Percentiles rank a stretch among this genome's conserved stretches.
Conservation (phyloP, 2,113 vertebrate genomes). For the Stigmatopora argus region DNA sequence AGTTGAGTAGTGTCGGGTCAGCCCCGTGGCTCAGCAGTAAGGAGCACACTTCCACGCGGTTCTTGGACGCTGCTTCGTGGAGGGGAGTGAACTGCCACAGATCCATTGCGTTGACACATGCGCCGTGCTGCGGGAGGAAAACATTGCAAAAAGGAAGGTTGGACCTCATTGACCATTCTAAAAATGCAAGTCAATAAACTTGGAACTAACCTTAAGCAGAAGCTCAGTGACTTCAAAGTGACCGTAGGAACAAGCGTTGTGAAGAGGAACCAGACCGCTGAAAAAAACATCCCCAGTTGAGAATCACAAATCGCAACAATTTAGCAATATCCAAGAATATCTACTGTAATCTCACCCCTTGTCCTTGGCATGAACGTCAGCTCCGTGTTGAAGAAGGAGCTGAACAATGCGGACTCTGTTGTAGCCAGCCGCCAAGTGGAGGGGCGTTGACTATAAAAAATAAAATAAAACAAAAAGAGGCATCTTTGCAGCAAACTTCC, state of each 20-base stretch:
- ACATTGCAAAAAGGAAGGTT: neutral
- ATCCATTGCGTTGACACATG: constrained; percentile 98
- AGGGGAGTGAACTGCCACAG: constrained; percentile 97
- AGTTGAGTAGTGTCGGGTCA: constrained; percentile 91
- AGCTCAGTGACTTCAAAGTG: constrained; percentile 98
- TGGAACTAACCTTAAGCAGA: constrained; percentile 83
- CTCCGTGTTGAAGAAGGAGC: constrained; percentile 94
- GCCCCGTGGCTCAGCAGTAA: constrained; percentile 91
- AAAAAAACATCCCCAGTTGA: constrained; percentile 11
- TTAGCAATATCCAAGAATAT: neutral
- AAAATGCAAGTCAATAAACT: neutral
- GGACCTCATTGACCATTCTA: neutral
- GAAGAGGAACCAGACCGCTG: constrained; percentile 95
- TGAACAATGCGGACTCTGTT: constrained; percentile 97
- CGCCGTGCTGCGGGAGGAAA: constrained; percentile 79
- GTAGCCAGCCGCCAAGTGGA: constrained; percentile 95
- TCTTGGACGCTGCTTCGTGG: constrained; percentile 96
- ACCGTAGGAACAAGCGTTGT: constrained; percentile 98
- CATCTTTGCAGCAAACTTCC: constrained; percentile 20
- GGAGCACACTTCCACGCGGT: constrained; percentile 94
- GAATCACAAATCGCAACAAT: neutral
- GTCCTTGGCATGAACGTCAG: constrained; percentile 96
- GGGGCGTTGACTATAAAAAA: constrained; percentile 82
- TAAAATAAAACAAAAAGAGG: constrained; percentile 17
- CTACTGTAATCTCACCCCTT: constrained; percentile 80